phyloP scores from a whole-genome alignment of 2,888 invertebrate genomes.

The Bursaphelenchus okinawaensis region DNA sequence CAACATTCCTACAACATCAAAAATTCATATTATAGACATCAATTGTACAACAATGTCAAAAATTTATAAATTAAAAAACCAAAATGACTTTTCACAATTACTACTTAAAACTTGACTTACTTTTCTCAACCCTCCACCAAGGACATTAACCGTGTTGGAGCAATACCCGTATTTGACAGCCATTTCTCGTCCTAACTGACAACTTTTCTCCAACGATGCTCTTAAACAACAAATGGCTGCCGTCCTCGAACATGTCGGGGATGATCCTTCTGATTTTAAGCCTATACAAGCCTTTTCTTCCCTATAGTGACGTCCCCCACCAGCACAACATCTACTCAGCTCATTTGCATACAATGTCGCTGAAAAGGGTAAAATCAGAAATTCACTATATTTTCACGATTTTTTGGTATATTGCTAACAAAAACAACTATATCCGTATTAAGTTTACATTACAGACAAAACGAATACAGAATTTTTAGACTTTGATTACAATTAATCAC shows the following conservation, averaged over 20 bases:
- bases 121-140: constrained; percentile 51
- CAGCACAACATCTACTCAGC: constrained; percentile 48
- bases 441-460: too few species aligned
- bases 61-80: background rate
- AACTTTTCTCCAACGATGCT: constrained; percentile 48
- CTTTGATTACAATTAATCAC: too few species aligned
- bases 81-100: background rate
- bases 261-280: constrained; percentile 43
- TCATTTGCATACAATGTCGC: background rate
- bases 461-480: too few species aligned
- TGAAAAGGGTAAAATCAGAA: too few species aligned
- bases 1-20: constrained; percentile 51
- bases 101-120: constrained; percentile 27
- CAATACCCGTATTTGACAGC: constrained; percentile 20
- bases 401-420: too few species aligned
- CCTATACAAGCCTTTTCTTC: constrained; percentile 42
- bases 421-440: too few species aligned
- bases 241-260: constrained; percentile 44
- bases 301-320: constrained; percentile 50
- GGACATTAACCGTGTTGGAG: constrained; percentile 32
- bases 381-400: too few species aligned
- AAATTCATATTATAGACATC: background rate
- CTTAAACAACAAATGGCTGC: constrained; percentile 57
- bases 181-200: constrained; percentile 28
- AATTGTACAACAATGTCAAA: background rate